Base-by-base conservation (phyloP, 37 sponge, comb jelly and placozoan species). In the Cliona cf. orientalis region DNA sequence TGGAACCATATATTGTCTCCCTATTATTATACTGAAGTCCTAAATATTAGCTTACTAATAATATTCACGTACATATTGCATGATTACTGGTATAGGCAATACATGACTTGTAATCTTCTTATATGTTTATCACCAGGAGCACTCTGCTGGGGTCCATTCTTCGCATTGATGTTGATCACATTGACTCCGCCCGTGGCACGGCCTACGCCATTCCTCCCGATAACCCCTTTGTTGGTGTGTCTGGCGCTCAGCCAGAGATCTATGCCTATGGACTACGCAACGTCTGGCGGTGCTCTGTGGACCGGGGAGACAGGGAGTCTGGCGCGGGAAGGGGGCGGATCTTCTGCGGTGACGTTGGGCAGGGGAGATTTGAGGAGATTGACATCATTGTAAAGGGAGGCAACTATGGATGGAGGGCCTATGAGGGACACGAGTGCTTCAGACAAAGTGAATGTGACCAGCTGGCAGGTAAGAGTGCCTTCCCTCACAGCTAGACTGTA, bases 311-410 rank as follows among this genome's bases (percentile, higher is more conserved):
- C 59, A 19, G 31, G 12, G 78, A 61, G 32, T 86, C 76, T 41
- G 84, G 89, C 23, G 60, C 39, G 12, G 93, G 89, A 0, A 38
- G 44, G 6, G 94, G 94, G 21, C 55, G 94, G 28, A 77, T 93
- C 0, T 86, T 93, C 75, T 93, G 94, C 70, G 94, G 94, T n/a
- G 94, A 93, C 63, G 94, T 93, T 12, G 94, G 94, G 38, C 90
- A 89, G 75, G 40, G 53, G 28, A 56, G 65, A 37, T 93, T 71
- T 84, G 94, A 93, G 62, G 94, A 93, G 56, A 64, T 93, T 35
- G 90, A 93, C 58, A 79, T 93, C 11, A 82, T 93, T 41, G 89
- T 76, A 34, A 86, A 78, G 32, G 94, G 94, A 1, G 79, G 90
- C 1, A 93, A 93, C 59, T 89, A 89, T 67, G 94, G 87, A 6